Base-by-base conservation (phyloP, 1,140 invertebrate genomes). In the Brachionus angularis region DNA sequence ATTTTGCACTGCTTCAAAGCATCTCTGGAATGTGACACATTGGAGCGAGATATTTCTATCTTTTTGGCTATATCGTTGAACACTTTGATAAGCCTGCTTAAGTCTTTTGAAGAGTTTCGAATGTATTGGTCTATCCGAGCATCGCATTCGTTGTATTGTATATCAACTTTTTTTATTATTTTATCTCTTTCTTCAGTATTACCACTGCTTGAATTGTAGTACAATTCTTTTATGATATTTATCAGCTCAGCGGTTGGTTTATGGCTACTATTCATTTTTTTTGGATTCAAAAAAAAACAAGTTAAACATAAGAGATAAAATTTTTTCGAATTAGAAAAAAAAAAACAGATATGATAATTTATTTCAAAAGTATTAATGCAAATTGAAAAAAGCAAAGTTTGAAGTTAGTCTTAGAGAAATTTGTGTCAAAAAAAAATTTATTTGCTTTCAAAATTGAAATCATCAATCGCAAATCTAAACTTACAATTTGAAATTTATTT, bases 141-240 rank as follows among this genome's bases (percentile, higher is more conserved):
- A 31, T 64, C 61, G 12, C 61, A 64, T 23, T 64, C 61, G 8
- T 21, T 31, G 61, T 46, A 64, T 23, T 64, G 39, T 8, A 39
- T 18, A 31, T 64, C 61, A 7, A 64, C 61, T 64, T 47, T 44
- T 47, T 64, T 64, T 16, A 64, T 64, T 44, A 64, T 64, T 47
- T 47, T 44, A 25, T 64, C 61, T 64, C 61, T n/a, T 47, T 64
- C 61, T 39, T 64, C 61, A 47, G 61, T 64, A 12, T 64, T 64
- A 31, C 31, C 61, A 36, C 44, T 36, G 5, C 25, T 31, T n/a
- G 39, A 44, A 18, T 64, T 44, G 21, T 64, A 64, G 33, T 31
- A 47, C 27, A 64, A 36, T 16, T 64, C 34, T 44, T 47, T 44
- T 5, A 64, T 64, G 10, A 64, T 64, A 23, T 64, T 64, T 5